Base-by-base conservation (phyloP, 92 coral and sea anemone species). In the Parazoanthus swiftii region DNA sequence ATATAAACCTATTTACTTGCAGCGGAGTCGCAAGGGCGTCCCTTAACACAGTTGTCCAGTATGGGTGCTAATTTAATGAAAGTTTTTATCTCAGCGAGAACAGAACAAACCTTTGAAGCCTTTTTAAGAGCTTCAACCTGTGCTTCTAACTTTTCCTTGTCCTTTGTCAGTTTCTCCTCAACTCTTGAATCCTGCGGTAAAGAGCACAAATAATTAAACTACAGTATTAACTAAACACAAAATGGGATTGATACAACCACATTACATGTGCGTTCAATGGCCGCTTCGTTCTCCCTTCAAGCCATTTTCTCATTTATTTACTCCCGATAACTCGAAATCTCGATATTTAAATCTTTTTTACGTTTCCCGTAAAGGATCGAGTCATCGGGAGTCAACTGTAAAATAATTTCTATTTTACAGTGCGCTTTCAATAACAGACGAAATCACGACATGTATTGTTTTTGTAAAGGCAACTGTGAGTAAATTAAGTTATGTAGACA, bases 111-210 rank as follows among this genome's bases (percentile, higher is more conserved):
- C 91, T 97, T 96, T 16, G 99, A 89, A 54, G 99, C 97, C 80
- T 95, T 97, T 86, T 97, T 97, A 79, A 97, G 90, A 4, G 99
- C 99, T 56, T 97, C 99, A 37, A 97, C 81, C 71, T 97, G 99
- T 33, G 90, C 94, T 56, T 83, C 92, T 18, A 97, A 81, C 81
- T 95, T 97, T 70, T 97, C 99, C 75, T 97, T 97, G 77, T 97
- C 99, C 79, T 92, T 95, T 15, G 90, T 89, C 6, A 93, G 73
- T 88, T 97, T 97, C 81, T 97, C 99, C 11, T 92, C 92, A 13
- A 88, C 92, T 80, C 90, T 92, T 58, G 98, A 91, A 74, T 97
- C 99, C 99, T 95, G 89, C 37, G 63, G 23, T 35, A 16, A 23
- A n/a, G 26, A 85, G 8, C 71, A 54, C 59, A 20, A 23, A 25